Conservation (phyloP, 2,888 invertebrate species). For the Pycnomerus fuliginosus region DNA sequence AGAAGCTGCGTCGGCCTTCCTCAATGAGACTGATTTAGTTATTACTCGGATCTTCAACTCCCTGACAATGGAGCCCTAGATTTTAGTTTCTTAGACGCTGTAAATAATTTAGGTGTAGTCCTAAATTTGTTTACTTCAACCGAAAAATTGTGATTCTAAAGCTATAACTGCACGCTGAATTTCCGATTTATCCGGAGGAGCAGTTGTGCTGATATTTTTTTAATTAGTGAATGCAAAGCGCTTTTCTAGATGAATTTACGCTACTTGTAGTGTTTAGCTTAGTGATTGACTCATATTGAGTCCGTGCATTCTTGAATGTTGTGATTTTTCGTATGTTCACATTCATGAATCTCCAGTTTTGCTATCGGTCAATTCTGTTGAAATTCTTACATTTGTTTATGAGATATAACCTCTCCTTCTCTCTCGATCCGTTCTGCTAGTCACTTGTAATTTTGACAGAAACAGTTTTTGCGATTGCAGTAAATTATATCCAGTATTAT, state of each 20-base stretch:
- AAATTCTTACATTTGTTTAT: too few species aligned
- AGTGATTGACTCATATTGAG: conserved; percentile 40
- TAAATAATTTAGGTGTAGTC: conserved; percentile 19
- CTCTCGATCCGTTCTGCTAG: conserved; percentile 33
- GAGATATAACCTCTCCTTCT: too few species aligned
- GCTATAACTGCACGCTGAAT: conserved; percentile 24
- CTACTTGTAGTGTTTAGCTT: conserved; percentile 24
- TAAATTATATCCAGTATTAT: conserved; percentile 34
- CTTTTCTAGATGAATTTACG: conserved; percentile 33
- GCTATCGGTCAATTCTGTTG: conserved; percentile 32
- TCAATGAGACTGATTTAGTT: conserved; percentile 46
- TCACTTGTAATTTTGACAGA: conserved; percentile 30
- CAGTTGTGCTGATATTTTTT: conserved; percentile 30
- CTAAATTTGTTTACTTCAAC: conserved; percentile 8
- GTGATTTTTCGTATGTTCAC: conserved; percentile 34
- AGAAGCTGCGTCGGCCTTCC: conserved; percentile 37
- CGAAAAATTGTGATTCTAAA: conserved; percentile 35
- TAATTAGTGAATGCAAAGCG: conserved; percentile 29
- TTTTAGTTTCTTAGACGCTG: conserved; percentile 19
- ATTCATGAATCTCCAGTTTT: conserved; percentile 35
- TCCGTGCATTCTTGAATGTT: conserved; percentile 37
- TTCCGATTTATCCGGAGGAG: conserved; percentile 29
- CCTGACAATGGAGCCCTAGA: conserved; percentile 21
- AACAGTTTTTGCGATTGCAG: conserved; percentile 19
- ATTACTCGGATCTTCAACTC: conserved; percentile 14